Conservation (phyloP, 2,797 vertebrate species). For the Tiaroga cobitis region DNA sequence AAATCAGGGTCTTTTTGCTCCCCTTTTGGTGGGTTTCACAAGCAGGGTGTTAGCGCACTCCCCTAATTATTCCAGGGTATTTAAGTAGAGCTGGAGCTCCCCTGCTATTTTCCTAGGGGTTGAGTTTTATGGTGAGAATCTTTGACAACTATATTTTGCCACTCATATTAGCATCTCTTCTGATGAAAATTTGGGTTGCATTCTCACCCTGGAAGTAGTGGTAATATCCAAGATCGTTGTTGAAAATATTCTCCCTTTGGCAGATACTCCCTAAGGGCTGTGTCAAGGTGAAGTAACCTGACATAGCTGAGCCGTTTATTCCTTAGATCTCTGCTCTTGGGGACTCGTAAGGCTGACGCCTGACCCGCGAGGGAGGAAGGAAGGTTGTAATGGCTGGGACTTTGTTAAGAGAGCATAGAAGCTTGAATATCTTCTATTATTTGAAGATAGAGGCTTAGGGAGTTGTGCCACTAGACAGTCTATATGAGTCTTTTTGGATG, state of each 20-base stretch:
- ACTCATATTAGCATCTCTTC: too few species aligned
- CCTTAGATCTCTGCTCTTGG: not conserved
- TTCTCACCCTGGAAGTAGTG: not conserved
- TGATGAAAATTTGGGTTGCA: not conserved
- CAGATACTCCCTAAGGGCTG: not conserved
- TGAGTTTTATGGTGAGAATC: too few species aligned
- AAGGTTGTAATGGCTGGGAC: not conserved
- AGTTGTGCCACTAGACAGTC: not conserved
- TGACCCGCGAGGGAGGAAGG: not conserved
- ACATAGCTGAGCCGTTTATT: not conserved
- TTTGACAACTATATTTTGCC: too few species aligned
- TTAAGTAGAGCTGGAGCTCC: not conserved
- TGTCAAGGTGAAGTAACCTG: not conserved
- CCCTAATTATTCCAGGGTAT: not conserved
- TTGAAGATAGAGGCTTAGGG: not conserved
- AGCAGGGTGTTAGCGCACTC: not conserved
- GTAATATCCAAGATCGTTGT: not conserved
- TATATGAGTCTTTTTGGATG: not conserved
- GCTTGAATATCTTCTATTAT: not conserved
- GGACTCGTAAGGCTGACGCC: not conserved
- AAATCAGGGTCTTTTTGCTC: not conserved
- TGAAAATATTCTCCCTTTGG: not conserved
- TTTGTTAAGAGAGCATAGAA: not conserved
- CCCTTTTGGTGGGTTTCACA: not conserved
- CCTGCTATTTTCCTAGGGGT: too few species aligned